Conservation (phyloP, 1,140 invertebrate genomes). For the Hyphantria cunea region DNA sequence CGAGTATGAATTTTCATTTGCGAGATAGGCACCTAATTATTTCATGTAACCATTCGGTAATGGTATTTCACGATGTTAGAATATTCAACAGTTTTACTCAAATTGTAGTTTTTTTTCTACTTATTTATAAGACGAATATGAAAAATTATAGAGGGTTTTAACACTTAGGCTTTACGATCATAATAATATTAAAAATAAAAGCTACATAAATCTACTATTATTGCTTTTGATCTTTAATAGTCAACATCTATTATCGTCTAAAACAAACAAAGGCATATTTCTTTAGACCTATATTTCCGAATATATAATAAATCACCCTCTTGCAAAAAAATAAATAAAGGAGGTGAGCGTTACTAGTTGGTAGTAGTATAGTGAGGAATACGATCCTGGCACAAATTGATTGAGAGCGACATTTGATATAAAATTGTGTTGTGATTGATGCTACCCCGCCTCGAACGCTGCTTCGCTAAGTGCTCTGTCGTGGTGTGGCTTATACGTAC, state of each 20-base stretch:
- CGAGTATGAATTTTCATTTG: background rate
- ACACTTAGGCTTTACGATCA: no score
- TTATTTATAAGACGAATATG: no score
- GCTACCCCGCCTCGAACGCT: slow-evolving; percentile 62
- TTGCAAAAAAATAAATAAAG: slow-evolving; percentile 10
- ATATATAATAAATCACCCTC: background rate
- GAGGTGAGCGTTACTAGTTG: slow-evolving; percentile 28
- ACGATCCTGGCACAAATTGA: slow-evolving; percentile 78
- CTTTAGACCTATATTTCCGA: slow-evolving; percentile 12
- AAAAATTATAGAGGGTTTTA: no score
- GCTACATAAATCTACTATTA: no score
- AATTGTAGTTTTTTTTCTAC: no score
- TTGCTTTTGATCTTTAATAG: background rate
- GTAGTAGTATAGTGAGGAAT: slow-evolving; percentile 55
- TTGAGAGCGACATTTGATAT: slow-evolving; percentile 81
- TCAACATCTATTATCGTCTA: background rate
- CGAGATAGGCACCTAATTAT: no score
- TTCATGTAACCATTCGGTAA: no score
- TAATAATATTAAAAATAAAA: no score
- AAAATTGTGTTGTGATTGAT: slow-evolving; percentile 81
- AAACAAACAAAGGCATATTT: slow-evolving; percentile 23
- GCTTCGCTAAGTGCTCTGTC: slow-evolving; percentile 69
- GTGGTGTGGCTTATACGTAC: slow-evolving; percentile 49
- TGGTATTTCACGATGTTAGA: no score
- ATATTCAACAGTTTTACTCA: no score